These are phyloP conservation scores for Drosophila orena DNA, from an alignment of 1,140 invertebrate genomes.

Conservation along the genomic window DNA sequence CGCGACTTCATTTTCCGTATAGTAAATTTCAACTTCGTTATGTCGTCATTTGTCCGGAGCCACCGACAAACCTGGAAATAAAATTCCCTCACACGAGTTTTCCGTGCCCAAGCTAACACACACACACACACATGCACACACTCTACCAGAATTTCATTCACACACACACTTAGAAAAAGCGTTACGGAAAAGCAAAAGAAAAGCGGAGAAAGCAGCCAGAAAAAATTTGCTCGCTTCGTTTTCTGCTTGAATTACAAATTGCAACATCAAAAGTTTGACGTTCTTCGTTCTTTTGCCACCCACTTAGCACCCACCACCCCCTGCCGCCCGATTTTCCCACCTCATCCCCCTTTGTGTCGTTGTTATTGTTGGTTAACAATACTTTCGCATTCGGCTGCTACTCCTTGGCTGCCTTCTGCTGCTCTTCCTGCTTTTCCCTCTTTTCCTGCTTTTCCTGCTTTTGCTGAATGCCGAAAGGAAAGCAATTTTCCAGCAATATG, in stretches of 20 bases:
- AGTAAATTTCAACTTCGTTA: slow-evolving; percentile 53
- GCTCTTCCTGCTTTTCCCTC: slow-evolving; percentile 10
- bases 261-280: slow-evolving; percentile 84
- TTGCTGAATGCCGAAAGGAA: slow-evolving; percentile 73
- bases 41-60: slow-evolving; percentile 26
- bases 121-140: slow-evolving; percentile 5
- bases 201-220: slow-evolving; percentile 25
- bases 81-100: slow-evolving; percentile 53
- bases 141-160: slow-evolving; percentile 46
- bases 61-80: slow-evolving; percentile 55
- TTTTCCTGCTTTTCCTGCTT: slow-evolving; percentile 14
- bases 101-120: slow-evolving; percentile 32
- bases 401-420: slow-evolving; percentile 42
- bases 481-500: slow-evolving; percentile 83
- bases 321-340: neutral
- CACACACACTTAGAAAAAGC: slow-evolving; percentile 32
- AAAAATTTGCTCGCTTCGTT: slow-evolving; percentile 80
- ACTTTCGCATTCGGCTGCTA: slow-evolving; percentile 65
- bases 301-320: neutral
- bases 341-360: slow-evolving; percentile 21
- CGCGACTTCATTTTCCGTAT: neutral
- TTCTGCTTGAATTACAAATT: slow-evolving; percentile 84
- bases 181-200: slow-evolving; percentile 27
- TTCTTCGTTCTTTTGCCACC: slow-evolving; percentile 63
- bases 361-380: slow-evolving; percentile 80